Evolutionary conservation across 2,888 invertebrate genomes (phyloP).

Genomic region (Pristionchus japonicus): DNA sequence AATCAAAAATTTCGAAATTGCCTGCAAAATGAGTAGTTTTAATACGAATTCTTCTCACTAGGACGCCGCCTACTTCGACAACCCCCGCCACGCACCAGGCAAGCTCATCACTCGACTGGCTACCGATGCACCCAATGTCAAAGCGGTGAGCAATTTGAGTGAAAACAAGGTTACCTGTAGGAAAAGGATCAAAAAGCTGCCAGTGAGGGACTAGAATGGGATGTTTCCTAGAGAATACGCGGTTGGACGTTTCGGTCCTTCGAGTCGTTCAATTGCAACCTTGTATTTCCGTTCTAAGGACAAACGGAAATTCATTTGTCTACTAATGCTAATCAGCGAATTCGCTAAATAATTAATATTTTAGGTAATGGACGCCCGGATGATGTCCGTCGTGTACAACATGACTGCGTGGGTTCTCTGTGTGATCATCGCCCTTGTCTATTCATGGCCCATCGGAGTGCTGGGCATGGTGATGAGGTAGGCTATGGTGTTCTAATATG

Average conservation of each 20-base stretch:
- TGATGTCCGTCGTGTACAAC: constrained; percentile 75
- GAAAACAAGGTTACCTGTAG: no score
- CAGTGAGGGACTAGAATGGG: no score
- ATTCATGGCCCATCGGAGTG: constrained; percentile 77
- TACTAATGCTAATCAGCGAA: no score
- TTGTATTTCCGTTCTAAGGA: no score
- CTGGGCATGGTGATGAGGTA: constrained; percentile 74
- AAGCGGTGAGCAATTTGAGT: constrained; percentile 43
- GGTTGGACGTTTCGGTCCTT: no score
- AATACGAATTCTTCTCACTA: no score
- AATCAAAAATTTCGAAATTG: not conserved
- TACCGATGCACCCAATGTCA: constrained; percentile 60
- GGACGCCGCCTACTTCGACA: constrained; percentile 58
- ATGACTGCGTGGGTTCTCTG: constrained; percentile 72
- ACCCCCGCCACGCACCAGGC: constrained; percentile 57
- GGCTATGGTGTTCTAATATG: no score
- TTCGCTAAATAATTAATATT: not conserved
- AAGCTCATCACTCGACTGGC: constrained; percentile 57
- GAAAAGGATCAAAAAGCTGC: no score
- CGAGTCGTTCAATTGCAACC: no score
- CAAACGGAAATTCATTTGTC: no score
- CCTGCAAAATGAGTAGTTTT: not conserved
- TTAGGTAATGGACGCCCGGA: constrained; percentile 69
- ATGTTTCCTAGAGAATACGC: no score
- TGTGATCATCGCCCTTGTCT: constrained; percentile 75